phyloP scores from a whole-genome alignment of 2,888 invertebrate species.

The Megamerina dolium region DNA sequence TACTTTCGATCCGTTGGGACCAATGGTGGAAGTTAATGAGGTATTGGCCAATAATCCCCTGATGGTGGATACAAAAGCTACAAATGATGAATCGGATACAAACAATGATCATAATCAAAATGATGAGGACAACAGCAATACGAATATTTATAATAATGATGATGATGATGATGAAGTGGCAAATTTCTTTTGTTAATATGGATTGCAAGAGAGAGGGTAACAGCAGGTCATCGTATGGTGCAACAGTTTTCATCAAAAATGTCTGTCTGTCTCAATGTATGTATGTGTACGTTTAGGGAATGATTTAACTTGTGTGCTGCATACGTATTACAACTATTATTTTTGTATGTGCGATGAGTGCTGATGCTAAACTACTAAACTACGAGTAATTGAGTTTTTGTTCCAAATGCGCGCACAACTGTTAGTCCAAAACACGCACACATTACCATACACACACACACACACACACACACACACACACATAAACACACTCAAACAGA shows the following conservation, averaged over 20 bases:
- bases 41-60: conserved; percentile 22
- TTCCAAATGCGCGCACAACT: too few relatives aligned
- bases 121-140: conserved; percentile 10
- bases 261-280: too few relatives aligned
- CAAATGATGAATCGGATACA: neutral
- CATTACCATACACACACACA: conserved; percentile 9
- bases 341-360: too few relatives aligned
- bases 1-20: conserved; percentile 33
- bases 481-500: conserved; percentile 2
- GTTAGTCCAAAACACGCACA: conserved; percentile 2
- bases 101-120: neutral
- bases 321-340: too few relatives aligned
- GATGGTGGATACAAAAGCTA: conserved; percentile 9
- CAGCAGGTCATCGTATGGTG: neutral
- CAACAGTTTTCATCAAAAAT: neutral
- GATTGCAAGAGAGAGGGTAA: neutral
- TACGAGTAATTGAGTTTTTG: too few relatives aligned
- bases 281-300: too few relatives aligned
- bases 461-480: conserved; percentile 5
- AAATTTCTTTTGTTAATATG: conserved; percentile 38
- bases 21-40: conserved; percentile 25
- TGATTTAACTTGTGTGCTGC: too few relatives aligned
- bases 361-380: too few relatives aligned
- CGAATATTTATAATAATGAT: conserved; percentile 14
- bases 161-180: conserved; percentile 36